Conservation (phyloP, 2,113 vertebrate genomes). For the Amazona vittata region DNA sequence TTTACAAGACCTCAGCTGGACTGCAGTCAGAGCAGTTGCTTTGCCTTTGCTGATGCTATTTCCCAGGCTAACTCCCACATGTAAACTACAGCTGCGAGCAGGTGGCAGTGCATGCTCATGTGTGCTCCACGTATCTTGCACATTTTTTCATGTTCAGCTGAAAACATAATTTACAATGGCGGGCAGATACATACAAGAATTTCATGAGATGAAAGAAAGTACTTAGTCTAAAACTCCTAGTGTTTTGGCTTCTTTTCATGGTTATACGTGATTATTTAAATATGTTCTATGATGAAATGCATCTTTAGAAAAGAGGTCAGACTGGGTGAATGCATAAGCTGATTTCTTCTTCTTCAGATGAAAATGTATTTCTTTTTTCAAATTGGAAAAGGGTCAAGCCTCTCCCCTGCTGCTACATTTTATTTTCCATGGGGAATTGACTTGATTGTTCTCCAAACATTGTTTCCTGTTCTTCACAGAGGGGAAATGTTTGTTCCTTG, state of each 20-base stretch:
- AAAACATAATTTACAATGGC: neutral
- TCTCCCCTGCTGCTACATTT: constrained; percentile 15
- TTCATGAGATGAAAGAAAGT: constrained; percentile 1
- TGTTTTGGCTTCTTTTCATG: neutral
- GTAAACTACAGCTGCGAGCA: constrained; percentile 1
- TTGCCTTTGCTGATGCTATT: neutral
- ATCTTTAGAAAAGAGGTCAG: neutral
- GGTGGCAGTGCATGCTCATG: neutral
- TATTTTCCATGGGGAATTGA: constrained; percentile 45
- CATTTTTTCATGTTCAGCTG: neutral
- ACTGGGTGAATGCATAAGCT: neutral
- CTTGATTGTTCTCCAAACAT: constrained; percentile 59
- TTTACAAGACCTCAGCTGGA: constrained; percentile 20
- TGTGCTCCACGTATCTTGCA: neutral
- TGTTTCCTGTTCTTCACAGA: constrained; percentile 52
- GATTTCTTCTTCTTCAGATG: neutral
- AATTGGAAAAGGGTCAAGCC: constrained; percentile 33
- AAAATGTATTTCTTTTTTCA: neutral
- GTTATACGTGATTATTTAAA: neutral
- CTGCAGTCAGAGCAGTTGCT: neutral
- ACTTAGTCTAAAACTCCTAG: neutral
- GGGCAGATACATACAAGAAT: neutral
- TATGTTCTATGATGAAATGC: neutral
- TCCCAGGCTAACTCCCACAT: neutral
- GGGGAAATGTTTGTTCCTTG: constrained; percentile 68